Base-by-base conservation (phyloP, 2,113 vertebrate species). In the Lanius ludovicianus region DNA sequence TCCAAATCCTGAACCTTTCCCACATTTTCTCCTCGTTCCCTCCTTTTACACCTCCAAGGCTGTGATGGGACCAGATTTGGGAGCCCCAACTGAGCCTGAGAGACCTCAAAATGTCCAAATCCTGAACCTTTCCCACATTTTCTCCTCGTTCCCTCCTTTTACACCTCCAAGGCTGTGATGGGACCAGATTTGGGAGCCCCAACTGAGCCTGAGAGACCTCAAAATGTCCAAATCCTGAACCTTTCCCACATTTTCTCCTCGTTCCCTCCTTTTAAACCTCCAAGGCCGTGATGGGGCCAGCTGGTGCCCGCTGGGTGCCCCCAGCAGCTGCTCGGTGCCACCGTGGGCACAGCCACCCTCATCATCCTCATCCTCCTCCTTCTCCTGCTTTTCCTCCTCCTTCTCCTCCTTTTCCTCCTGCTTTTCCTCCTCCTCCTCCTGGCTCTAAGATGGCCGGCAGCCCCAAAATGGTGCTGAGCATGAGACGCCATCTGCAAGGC, bases 391-490 rank as follows among this genome's bases (percentile, higher is more conserved):
- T 18, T 62, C n/a, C 24, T 49, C 7, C 15, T 33, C 17, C 17
- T 83, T 23, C 24, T 89, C 69, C 71, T 69, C 30, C 59, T 79
- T 47, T 64, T 84, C 64, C 62, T 74, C 53, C 53, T 68, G 35
- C 30, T 62, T 25, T 5, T 49, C 35, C 59, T 79, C 53, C 70
- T 84, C 64, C 62, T 74, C 53, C 53, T 68, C 60, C 59, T 62
- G 8, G 6, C 89, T 35, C 79, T 92, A 96, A 96, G 84, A 96
- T 94, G 93, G 95, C 96, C 59, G 95, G 57, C 90, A 7, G 96
- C 96, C 93, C 98, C 98, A 98, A 98, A 97, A 98, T 98, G 98
- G 98, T 97, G 98, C 96, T 96, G 87, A 93, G 76, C 96, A 95
- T 96, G 96, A 97, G 93, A 93, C 97, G 93, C 97, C 97, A 98